These are phyloP conservation scores for Erannis defoliaria DNA, from an alignment of 2,888 invertebrate species.

Conservation along the genomic window DNA sequence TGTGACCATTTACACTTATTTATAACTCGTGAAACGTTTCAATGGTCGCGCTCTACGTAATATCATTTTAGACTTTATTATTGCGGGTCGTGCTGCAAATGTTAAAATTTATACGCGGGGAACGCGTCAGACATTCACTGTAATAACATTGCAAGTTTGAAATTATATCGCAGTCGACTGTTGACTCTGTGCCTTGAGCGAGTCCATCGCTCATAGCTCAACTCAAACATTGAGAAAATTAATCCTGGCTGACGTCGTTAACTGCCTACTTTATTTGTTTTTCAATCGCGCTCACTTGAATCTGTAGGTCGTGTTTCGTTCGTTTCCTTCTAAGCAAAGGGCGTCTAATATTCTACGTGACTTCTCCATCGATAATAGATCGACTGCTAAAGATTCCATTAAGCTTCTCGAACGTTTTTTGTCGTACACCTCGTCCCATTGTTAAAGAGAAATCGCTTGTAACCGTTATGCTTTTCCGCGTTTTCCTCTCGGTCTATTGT, in stretches of 20 bases:
- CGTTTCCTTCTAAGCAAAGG: conserved; percentile 49
- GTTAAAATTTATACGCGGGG: conserved; percentile 52
- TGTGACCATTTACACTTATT: conserved; percentile 41
- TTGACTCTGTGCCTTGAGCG: conserved; percentile 56
- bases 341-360: conserved; percentile 83
- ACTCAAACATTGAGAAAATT: conserved; percentile 70
- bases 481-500: conserved; percentile 61
- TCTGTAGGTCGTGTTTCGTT: conserved; percentile 52
- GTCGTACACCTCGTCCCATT: conserved; percentile 59
- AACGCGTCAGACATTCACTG: conserved; percentile 53
- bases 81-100: conserved; percentile 47
- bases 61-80: conserved; percentile 53
- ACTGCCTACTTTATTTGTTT: conserved; percentile 61
- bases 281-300: conserved; percentile 57
- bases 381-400: conserved; percentile 72
- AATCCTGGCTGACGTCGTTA: conserved; percentile 68
- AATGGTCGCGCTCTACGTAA: conserved; percentile 47
- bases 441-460: conserved; percentile 74
- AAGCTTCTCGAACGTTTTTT: conserved; percentile 63
- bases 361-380: conserved; percentile 66
- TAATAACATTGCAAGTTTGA: conserved; percentile 64
- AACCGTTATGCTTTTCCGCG: conserved; percentile 74
- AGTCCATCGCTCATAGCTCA: conserved; percentile 65
- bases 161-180: conserved; percentile 57
- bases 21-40: conserved; percentile 44